Evolutionary conservation across 2,888 invertebrate genomes (phyloP).

Genomic region (Torymus auratus): DNA sequence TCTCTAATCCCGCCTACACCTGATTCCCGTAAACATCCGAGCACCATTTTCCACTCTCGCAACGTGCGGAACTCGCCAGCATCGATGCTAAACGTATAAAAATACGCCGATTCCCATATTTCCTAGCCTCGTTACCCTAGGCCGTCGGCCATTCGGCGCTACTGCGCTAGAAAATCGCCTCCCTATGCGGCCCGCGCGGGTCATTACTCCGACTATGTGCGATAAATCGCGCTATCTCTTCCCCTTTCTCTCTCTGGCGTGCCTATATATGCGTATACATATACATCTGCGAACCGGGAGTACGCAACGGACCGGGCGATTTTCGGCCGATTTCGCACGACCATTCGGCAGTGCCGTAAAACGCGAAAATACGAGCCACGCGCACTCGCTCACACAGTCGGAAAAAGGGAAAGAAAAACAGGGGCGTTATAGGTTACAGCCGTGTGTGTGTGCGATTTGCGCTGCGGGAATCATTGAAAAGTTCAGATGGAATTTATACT

Average conservation of each 20-base stretch:
- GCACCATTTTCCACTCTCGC: no score
- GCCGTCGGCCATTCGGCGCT: not conserved
- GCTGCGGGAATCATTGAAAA: slow-evolving; percentile 20
- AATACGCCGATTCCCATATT: not conserved
- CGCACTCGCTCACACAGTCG: not conserved
- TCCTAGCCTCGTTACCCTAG: not conserved
- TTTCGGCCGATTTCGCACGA: no score
- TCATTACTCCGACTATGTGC: slow-evolving; percentile 10
- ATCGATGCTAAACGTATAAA: not conserved
- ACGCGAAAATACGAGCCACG: no score
- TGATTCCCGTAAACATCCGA: no score
- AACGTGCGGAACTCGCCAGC: no score
- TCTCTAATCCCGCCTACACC: no score
- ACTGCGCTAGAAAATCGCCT: no score
- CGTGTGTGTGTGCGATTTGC: not conserved
- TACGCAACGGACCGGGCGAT: no score
- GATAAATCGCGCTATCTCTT: slow-evolving; percentile 31
- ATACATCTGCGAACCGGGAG: no score
- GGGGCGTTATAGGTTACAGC: slow-evolving; percentile 9
- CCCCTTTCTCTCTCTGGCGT: not conserved
- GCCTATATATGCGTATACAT: no score
- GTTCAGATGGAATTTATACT: slow-evolving; percentile 16
- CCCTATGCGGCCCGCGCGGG: not conserved
- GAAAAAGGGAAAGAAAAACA: not conserved
- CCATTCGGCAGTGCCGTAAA: no score